Evolutionary conservation across 2,113 vertebrate species (phyloP).

Genomic region (Ailuropoda melanoleuca): DNA sequence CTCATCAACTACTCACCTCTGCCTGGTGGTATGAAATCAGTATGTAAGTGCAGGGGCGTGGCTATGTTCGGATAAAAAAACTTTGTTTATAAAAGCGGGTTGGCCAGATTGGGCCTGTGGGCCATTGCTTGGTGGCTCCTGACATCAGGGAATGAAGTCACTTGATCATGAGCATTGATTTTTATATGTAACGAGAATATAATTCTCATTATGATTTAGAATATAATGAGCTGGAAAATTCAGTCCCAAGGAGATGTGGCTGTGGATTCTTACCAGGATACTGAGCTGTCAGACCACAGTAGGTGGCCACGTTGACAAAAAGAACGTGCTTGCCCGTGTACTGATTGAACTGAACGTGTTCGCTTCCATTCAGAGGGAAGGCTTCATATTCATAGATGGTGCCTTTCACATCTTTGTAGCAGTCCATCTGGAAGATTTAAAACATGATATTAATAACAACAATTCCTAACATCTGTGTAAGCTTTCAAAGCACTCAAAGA

Average conservation of each 20-base stretch:
- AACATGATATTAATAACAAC: not conserved
- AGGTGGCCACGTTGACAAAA: constrained; percentile 94
- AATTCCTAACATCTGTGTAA: not conserved
- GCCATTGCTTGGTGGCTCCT: not conserved
- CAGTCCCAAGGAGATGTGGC: not conserved
- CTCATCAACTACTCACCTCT: not conserved
- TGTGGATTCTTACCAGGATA: constrained; percentile 88
- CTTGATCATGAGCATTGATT: not conserved
- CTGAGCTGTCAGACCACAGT: constrained; percentile 91
- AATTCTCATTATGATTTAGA: not conserved
- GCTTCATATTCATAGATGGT: constrained; percentile 89
- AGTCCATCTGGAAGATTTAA: constrained; percentile 83
- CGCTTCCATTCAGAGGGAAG: constrained; percentile 82
- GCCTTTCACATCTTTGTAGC: constrained; percentile 81
- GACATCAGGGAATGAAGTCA: not conserved
- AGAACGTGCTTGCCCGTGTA: constrained; percentile 89
- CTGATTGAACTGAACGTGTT: constrained; percentile 83
- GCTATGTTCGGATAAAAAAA: not conserved
- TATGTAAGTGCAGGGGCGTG: not conserved
- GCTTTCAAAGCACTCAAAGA: not conserved
- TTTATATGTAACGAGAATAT: not conserved
- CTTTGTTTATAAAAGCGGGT: not conserved
- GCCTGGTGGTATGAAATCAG: not conserved
- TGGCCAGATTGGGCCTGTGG: not conserved
- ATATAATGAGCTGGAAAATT: not conserved